Evolutionary conservation across 2,888 invertebrate genomes (phyloP), one percentile per base, ranked within the genome.

Genomic region (Podotricha telesiphe): DNA sequence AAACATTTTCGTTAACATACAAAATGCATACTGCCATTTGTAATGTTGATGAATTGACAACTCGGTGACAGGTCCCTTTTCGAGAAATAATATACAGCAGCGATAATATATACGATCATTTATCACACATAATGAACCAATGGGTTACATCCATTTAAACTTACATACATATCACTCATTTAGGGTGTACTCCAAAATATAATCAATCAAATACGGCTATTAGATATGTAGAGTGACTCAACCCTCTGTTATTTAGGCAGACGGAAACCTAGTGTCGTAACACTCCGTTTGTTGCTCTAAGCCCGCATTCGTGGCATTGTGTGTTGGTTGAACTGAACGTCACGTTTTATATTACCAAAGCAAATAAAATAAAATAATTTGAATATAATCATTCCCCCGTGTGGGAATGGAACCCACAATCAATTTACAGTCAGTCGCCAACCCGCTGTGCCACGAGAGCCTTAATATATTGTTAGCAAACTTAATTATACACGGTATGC

Each of bases 21-120:
- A 28, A n/a, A n/a, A n/a, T 28, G 6, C 28, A 28, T 28, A 28
- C 6, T 28, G 47, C 45, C 58, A 66, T 71, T 68, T 71, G 50
- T 71, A 62, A 65, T 67, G 67, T 71, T 69, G 66, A 71, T 69
- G 59, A 48, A 61, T 59, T 51, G 37, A 55, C 47, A 47, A 34
- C 42, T 42, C 34, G 51, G 40, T 64, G 59, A 56, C 47, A 48
- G 58, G 20, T 7, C 51, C 47, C 58, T 50, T 40, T 69, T 64
- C 40, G 42, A 7, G 59, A 28, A 11, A 59, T 71, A 66, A 66
- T 66, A 50, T 22, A 66, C 50, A 11, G 17, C 37, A 22, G 22
- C 17, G 22, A 48, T 66, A 50, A 66, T 58, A 50, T 50, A 59
- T 42, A 13, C 20, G 42, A 59, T 22, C 20, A 59, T 59, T 59